A percentile compares a stretch with the other conserved stretches of the same genome.
Evolutionary conservation across 1,140 invertebrate genomes (phyloP).

Genomic region (Laupala kohalensis): DNA sequence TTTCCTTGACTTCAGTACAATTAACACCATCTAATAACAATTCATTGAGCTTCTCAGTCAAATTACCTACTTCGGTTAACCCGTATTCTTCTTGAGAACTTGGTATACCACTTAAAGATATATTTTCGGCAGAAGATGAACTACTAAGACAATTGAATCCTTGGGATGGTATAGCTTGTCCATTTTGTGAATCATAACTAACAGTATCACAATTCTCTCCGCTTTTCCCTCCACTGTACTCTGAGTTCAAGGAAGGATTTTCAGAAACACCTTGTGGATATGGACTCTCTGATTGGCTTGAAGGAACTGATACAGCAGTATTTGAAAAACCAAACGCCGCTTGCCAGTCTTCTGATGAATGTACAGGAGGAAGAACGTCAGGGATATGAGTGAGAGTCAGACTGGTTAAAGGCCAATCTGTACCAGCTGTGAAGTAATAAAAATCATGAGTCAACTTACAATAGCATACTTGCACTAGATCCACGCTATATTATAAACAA

Average conservation of each 20-base stretch:
- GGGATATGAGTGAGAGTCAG: constrained; percentile 34
- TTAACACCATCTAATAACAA: not conserved
- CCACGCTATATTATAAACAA: too few relatives aligned
- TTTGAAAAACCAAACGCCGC: constrained; percentile 34
- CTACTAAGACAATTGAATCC: not conserved
- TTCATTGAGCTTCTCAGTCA: not conserved
- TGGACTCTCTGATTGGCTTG: not conserved
- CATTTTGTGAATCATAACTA: not conserved
- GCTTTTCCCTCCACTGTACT: not conserved
- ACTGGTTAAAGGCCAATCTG: constrained; percentile 36
- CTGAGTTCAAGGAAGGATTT: not conserved
- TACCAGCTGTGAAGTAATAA: constrained; percentile 8
- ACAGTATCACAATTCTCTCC: not conserved
- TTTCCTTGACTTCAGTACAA: not conserved
- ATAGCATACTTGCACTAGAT: too few relatives aligned
- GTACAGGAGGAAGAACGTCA: constrained; percentile 35
- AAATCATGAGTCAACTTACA: not conserved
- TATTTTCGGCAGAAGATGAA: not conserved
- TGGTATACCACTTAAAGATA: not conserved
- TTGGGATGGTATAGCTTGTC: not conserved
- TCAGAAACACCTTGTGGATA: not conserved
- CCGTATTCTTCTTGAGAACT: not conserved
- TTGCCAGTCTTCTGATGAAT: constrained; percentile 41
- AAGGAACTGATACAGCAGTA: not conserved
- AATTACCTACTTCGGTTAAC: not conserved